Evolutionary conservation across 2,888 invertebrate genomes (phyloP).

Genomic region (Aethes cnicana): DNA sequence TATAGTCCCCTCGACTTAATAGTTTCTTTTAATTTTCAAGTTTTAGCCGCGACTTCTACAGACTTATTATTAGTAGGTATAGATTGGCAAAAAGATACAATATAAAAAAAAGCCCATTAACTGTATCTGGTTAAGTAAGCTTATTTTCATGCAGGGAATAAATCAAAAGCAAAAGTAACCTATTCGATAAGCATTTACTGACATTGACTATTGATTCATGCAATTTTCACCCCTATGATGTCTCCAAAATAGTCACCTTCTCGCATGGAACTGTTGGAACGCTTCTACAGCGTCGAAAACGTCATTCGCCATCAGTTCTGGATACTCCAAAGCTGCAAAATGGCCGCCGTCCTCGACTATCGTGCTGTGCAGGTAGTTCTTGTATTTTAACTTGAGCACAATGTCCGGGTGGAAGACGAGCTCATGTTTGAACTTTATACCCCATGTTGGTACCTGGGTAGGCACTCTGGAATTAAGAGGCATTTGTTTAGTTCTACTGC

Average conservation of each 20-base stretch:
- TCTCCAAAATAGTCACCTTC: not conserved
- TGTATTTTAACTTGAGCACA: slow-evolving; percentile 82
- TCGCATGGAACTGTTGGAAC: slow-evolving; percentile 56
- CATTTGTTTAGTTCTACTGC: no score
- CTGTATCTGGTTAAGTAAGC: no score
- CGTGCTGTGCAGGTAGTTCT: slow-evolving; percentile 86
- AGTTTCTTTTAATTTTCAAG: no score
- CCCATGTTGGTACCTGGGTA: slow-evolving; percentile 86
- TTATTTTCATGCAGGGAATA: no score
- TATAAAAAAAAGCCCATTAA: no score
- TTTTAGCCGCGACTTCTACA: no score
- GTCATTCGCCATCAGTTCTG: slow-evolving; percentile 87
- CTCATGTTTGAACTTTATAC: slow-evolving; percentile 89
- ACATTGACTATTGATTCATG: no score
- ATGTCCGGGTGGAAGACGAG: slow-evolving; percentile 82
- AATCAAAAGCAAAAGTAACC: no score
- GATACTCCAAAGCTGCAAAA: slow-evolving; percentile 92
- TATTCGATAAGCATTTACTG: no score
- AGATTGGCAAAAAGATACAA: no score
- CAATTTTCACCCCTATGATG: not conserved
- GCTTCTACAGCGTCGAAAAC: slow-evolving; percentile 83
- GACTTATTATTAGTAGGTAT: no score
- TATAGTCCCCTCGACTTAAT: no score
- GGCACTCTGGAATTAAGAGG: slow-evolving; percentile 79
- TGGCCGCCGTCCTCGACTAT: slow-evolving; percentile 89